These are phyloP conservation scores for Enteromius unitaeniatus DNA, from an alignment of 2,797 vertebrate species.

Conservation along the genomic window DNA sequence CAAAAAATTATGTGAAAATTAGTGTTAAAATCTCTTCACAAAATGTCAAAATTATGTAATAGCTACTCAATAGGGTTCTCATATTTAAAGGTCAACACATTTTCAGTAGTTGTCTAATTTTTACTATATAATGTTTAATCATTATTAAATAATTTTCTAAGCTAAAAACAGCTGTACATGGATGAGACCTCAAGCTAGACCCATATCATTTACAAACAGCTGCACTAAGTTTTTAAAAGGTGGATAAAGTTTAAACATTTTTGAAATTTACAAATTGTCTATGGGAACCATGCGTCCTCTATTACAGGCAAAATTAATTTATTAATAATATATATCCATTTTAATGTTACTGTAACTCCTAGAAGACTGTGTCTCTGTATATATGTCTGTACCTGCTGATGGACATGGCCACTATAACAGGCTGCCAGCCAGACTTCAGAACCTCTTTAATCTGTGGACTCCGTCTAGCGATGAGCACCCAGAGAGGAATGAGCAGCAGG, in stretches of 20 bases:
- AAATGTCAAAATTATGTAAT: no score
- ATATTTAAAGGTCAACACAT: no score
- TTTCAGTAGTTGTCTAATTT: not conserved
- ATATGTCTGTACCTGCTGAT: constrained; percentile 88
- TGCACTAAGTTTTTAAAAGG: no score
- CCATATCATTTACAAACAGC: no score
- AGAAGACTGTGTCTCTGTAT: not conserved
- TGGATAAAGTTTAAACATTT: not conserved
- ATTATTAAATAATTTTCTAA: not conserved
- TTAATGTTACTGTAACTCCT: not conserved
- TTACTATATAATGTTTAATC: not conserved
- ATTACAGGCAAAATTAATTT: not conserved
- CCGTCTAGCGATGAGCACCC: constrained; percentile 85
- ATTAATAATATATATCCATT: not conserved
- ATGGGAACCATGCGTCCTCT: not conserved
- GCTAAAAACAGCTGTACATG: no score
- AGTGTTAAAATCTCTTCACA: no score
- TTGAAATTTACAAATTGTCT: not conserved
- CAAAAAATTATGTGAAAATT: not conserved
- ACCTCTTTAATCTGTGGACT: constrained; percentile 85
- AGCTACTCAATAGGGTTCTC: no score
- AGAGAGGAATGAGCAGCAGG: constrained; percentile 86
- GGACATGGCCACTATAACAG: constrained; percentile 92
- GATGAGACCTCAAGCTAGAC: no score
- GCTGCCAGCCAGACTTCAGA: constrained; percentile 91